phyloP scores from a whole-genome alignment of 2,888 invertebrate genomes.

The Cryptocephalus primarius region DNA sequence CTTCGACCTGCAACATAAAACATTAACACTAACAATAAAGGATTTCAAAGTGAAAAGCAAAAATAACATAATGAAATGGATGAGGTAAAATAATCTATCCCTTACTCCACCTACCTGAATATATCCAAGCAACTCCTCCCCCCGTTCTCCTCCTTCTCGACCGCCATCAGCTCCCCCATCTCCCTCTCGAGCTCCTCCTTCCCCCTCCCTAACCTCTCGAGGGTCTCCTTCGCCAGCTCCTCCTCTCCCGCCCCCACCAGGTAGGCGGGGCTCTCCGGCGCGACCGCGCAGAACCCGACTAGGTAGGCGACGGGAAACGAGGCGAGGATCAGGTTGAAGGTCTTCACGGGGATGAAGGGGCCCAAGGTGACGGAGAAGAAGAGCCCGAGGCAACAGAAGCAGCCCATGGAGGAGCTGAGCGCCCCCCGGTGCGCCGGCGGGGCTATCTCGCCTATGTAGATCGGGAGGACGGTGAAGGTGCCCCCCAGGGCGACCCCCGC shows the following conservation, averaged over 20 bases:
- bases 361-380: constrained; percentile 10
- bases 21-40: no score
- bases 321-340: constrained; percentile 47
- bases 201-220: constrained; percentile 51
- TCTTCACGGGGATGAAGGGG: constrained; percentile 55
- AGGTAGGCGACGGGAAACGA: constrained; percentile 37
- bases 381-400: constrained; percentile 55
- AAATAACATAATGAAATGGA: no score
- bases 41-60: no score
- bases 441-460: constrained; percentile 81
- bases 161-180: constrained; percentile 7
- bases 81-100: no score
- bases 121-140: constrained; percentile 2
- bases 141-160: constrained; percentile 2
- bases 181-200: constrained; percentile 7
- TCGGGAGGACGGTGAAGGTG: constrained; percentile 63
- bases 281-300: constrained; percentile 53
- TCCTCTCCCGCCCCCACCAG: constrained; percentile 46
- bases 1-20: constrained; percentile 39
- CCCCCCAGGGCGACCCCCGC: constrained; percentile 34
- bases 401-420: constrained; percentile 69
- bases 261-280: constrained; percentile 76
- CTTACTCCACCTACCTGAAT: constrained; percentile 5
- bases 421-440: constrained; percentile 72
- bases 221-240: constrained; percentile 50